Percentiles rank a stretch among this genome's conserved stretches.
These are phyloP conservation scores for Hyles vespertilio DNA, from an alignment of 1,140 invertebrate genomes.

Conservation along the genomic window DNA sequence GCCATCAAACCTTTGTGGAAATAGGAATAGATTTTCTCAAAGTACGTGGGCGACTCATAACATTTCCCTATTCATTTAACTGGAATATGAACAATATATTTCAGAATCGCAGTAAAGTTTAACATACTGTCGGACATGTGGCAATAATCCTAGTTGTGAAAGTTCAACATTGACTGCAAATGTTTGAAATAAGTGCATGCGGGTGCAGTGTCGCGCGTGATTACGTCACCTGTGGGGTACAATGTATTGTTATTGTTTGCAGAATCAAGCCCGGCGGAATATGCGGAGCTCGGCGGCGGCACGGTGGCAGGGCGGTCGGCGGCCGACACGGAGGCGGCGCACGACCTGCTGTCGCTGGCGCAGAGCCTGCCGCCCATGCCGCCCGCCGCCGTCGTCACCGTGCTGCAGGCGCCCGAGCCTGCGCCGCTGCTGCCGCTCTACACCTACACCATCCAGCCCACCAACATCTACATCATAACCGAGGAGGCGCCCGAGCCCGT, in stretches of 20 bases:
- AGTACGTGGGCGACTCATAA: too few relatives aligned
- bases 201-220: too few relatives aligned
- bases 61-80: too few relatives aligned
- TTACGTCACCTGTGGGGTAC: too few relatives aligned
- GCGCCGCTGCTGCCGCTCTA: constrained; percentile 42
- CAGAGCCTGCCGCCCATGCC: constrained; percentile 86
- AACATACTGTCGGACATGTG: too few relatives aligned
- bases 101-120: too few relatives aligned
- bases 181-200: too few relatives aligned
- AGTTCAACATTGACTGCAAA: too few relatives aligned
- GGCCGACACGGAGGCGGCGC: constrained; percentile 90
- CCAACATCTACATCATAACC: constrained; percentile 58
- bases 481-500: constrained; percentile 49
- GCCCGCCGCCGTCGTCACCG: constrained; percentile 53
- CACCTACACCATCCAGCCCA: constrained; percentile 52
- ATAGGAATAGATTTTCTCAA: too few relatives aligned
- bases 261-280: constrained; percentile 25
- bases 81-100: too few relatives aligned
- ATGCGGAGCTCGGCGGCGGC: constrained; percentile 33
- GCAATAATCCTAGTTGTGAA: too few relatives aligned
- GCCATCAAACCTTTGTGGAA: too few relatives aligned
- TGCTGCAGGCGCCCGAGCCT: constrained; percentile 26
- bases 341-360: constrained; percentile 88
- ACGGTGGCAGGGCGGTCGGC: constrained; percentile 65
- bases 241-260: constrained; percentile 11